Evolutionary conservation across 2,888 invertebrate genomes (phyloP).

Genomic region (Sesia bembeciformis): DNA sequence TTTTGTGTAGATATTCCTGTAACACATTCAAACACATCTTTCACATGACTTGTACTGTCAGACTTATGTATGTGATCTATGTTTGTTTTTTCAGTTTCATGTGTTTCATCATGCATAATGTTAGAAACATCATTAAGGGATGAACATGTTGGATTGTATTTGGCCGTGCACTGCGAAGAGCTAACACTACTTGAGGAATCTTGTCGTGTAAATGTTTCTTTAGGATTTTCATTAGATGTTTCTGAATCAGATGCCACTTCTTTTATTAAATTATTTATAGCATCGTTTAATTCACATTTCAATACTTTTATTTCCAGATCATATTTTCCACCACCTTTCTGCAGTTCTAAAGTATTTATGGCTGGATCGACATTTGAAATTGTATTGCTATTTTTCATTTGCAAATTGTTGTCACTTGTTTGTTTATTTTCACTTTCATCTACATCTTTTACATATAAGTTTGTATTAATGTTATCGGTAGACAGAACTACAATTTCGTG

Average conservation of each 20-base stretch:
- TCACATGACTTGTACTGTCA: constrained; percentile 38
- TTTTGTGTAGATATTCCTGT: constrained; percentile 30
- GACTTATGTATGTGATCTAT: constrained; percentile 19
- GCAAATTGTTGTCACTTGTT: background rate
- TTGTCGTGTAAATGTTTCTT: constrained; percentile 57
- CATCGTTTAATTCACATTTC: constrained; percentile 63
- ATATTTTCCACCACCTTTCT: constrained; percentile 22
- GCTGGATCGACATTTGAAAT: constrained; percentile 3
- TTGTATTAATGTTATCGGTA: constrained; percentile 52
- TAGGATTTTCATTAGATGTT: constrained; percentile 28
- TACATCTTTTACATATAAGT: constrained; percentile 55
- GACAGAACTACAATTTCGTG: constrained; percentile 58
- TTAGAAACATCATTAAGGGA: constrained; percentile 76
- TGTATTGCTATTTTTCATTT: background rate
- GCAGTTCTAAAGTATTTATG: constrained; percentile 2
- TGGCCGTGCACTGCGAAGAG: constrained; percentile 82
- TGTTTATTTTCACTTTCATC: constrained; percentile 12
- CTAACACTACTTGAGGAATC: constrained; percentile 77
- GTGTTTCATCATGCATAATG: constrained; percentile 61
- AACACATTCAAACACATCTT: constrained; percentile 61
- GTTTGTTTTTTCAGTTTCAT: constrained; percentile 22
- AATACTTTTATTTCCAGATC: constrained; percentile 58
- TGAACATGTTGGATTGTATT: constrained; percentile 76
- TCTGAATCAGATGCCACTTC: constrained; percentile 57
- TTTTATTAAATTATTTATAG: constrained; percentile 60